Base-by-base conservation (phyloP, 2,113 vertebrate genomes). In the Zeus faber region DNA sequence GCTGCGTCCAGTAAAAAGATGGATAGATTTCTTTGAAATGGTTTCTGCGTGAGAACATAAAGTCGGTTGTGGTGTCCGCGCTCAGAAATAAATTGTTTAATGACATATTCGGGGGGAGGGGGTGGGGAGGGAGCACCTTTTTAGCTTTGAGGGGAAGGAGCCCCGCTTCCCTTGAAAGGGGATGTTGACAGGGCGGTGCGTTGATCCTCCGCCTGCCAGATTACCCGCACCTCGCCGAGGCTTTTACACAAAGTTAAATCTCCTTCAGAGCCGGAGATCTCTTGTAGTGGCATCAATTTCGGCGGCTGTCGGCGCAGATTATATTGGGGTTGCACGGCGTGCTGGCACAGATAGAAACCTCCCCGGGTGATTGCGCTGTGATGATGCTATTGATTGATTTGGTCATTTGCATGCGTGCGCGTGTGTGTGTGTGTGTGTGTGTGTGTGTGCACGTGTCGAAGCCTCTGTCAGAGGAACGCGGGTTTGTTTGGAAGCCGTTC, bases 1-100 rank as follows among this genome's bases (percentile, higher is more conserved):
- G 86, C 86, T 84, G 55, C 65, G 74, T 70, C 71, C 67, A 69
- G 80, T 77, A 84, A 89, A 37, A 84, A 88, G 87, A 89, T 81
- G 84, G 86, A 88, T 90, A 81, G 87, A 88, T 89, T 85, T 86
- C 82, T 89, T 85, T 88, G 85, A 88, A 90, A 87, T 81, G 81
- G 79, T 74, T 84, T 80, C 81, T 58, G 74, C 74, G 78, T 83
- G 76, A 75, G 79, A 82, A 81, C 80, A 85, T 86, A 83, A 85
- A 85, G 70, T 84, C 72, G 64, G 72, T 76, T 85, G 83, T 87
- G 79, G n/a, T 82, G 76, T 77, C 85, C 74, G 80, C 76, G 56
- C 82, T 78, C 75, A 68, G 84, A 80, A 81, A 82, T 85, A 68
- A 79, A 83, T 75, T 72, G 80, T 83, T 88, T 81, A 74, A 73